Conservation (phyloP, 2,888 invertebrate genomes). For the Agonum fuliginosum region DNA sequence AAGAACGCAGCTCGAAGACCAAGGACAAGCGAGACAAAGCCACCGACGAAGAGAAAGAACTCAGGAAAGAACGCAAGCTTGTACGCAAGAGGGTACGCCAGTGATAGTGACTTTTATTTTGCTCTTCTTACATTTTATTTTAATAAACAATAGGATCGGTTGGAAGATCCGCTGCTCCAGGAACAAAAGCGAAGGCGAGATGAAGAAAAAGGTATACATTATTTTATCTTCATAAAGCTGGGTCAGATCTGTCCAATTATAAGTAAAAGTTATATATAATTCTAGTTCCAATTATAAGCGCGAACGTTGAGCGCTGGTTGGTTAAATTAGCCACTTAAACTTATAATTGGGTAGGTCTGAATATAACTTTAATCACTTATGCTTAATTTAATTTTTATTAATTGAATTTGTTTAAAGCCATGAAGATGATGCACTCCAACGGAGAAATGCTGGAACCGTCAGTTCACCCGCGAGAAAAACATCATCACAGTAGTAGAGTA, state of each 20-base stretch:
- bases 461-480: conserved; percentile 82
- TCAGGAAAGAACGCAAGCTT: conserved; percentile 87
- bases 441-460: conserved; percentile 81
- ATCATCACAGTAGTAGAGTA: conserved; percentile 85
- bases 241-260: not conserved
- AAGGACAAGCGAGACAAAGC: conserved; percentile 79
- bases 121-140: not conserved
- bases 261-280: too few species aligned
- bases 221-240: too few species aligned
- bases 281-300: too few species aligned
- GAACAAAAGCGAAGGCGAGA: conserved; percentile 89
- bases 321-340: too few species aligned
- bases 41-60: conserved; percentile 86
- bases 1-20: conserved; percentile 73
- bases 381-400: conserved; percentile 57
- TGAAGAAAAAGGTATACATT: conserved; percentile 87
- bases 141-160: conserved; percentile 77
- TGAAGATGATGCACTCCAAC: conserved; percentile 83
- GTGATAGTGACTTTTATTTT: not conserved
- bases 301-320: too few species aligned
- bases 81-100: conserved; percentile 84
- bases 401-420: conserved; percentile 70
- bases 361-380: too few species aligned
- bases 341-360: too few species aligned
- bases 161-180: conserved; percentile 79